phyloP scores from a whole-genome alignment of 1,140 invertebrate species.

The Scaptomyza hsui region DNA sequence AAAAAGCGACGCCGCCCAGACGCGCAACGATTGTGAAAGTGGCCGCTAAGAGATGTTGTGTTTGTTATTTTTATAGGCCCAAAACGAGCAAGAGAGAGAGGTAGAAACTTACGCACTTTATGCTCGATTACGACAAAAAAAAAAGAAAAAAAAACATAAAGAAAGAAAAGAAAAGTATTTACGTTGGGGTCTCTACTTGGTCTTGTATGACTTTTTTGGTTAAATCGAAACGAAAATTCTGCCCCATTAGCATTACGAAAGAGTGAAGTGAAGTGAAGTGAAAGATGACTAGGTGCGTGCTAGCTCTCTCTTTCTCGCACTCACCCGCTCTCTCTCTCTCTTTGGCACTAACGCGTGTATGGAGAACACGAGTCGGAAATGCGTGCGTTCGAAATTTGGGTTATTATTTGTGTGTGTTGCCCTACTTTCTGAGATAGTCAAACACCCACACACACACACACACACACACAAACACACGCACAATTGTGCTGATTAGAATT shows the following conservation, averaged over 20 bases:
- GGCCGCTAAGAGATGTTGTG: conserved; percentile 1
- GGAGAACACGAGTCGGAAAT: conserved; percentile 56
- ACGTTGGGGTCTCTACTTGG: too few species aligned
- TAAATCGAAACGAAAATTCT: conserved; percentile 3
- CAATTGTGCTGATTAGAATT: conserved; percentile 61
- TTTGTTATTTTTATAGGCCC: neutral
- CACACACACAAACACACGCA: conserved; percentile 17
- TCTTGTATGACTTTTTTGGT: neutral
- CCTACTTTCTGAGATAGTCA: conserved; percentile 69
- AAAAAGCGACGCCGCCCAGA: neutral
- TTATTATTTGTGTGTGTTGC: conserved; percentile 68
- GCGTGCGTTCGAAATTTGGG: conserved; percentile 75
- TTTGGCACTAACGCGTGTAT: conserved; percentile 7
- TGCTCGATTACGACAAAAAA: conserved; percentile 21
- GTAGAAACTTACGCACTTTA: conserved; percentile 2
- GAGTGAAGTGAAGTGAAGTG: conserved; percentile 27
- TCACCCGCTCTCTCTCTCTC: conserved; percentile 6
- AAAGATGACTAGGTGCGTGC: conserved; percentile 1
- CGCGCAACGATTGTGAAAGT: conserved; percentile 37
- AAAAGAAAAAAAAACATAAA: too few species aligned
- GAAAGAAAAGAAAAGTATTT: neutral
- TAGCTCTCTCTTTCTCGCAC: conserved; percentile 12
- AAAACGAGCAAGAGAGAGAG: neutral
- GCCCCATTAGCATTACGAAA: conserved; percentile 31
- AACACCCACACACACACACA: conserved; percentile 7